Percentiles rank a stretch among this genome's conserved stretches.
phyloP scores from a whole-genome alignment of 2,888 invertebrate genomes.

The Xanthostigma xanthostigma region DNA sequence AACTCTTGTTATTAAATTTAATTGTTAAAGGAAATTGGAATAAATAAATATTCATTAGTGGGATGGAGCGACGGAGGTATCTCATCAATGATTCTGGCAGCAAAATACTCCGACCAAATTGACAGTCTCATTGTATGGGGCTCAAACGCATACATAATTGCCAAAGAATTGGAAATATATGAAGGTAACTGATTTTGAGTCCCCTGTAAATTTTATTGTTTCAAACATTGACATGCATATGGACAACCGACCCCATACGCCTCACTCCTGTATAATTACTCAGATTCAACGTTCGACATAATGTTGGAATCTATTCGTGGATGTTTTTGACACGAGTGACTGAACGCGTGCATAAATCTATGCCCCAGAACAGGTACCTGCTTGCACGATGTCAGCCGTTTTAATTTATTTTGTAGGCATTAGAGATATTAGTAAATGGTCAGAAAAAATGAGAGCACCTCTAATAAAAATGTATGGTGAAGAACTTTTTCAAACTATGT shows the following conservation, averaged over 20 bases:
- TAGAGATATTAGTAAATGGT: slow-evolving; percentile 63
- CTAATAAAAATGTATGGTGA: slow-evolving; percentile 59
- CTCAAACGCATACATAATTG: slow-evolving; percentile 55
- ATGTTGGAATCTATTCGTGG: too few species aligned
- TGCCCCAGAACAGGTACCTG: too few species aligned
- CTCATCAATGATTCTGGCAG: slow-evolving; percentile 61
- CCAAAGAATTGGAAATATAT: slow-evolving; percentile 46
- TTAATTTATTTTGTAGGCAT: slow-evolving; percentile 34
- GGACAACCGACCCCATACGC: too few species aligned
- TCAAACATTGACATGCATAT: too few species aligned
- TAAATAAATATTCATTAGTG: slow-evolving; percentile 55
- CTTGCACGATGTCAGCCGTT: too few species aligned
- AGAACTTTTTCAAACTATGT: slow-evolving; percentile 48
- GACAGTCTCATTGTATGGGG: slow-evolving; percentile 67
- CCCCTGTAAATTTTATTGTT: too few species aligned
- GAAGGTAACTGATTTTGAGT: slow-evolving; percentile 32
- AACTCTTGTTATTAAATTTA: background rate
- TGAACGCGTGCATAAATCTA: too few species aligned
- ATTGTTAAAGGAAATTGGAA: slow-evolving; percentile 37
- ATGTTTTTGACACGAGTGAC: too few species aligned
- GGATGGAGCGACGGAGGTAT: slow-evolving; percentile 89
- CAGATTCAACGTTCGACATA: too few species aligned
- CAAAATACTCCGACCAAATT: slow-evolving; percentile 47
- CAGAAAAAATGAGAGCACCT: slow-evolving; percentile 57
- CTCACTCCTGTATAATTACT: too few species aligned